Evolutionary conservation across 2,113 vertebrate species (phyloP).

Genomic region (Nycticebus coucang): DNA sequence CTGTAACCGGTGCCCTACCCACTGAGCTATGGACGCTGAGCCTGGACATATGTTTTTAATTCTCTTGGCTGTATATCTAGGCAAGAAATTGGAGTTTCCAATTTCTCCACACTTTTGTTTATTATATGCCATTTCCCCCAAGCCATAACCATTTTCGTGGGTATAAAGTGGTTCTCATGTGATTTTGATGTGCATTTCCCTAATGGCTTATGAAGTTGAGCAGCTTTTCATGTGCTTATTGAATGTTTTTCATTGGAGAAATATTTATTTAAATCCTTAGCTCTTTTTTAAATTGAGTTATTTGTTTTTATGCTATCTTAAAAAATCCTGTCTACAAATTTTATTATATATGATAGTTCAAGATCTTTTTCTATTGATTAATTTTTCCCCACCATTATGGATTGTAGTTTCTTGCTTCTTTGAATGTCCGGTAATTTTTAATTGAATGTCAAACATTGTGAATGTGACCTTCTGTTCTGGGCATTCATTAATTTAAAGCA

Average conservation of each 20-base stretch:
- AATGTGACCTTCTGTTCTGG: neutral
- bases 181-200: neutral
- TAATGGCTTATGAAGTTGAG: neutral
- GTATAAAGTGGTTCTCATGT: neutral
- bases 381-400: neutral
- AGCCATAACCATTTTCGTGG: neutral
- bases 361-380: neutral
- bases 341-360: neutral
- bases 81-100: neutral
- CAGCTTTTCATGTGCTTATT: neutral
- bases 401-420: neutral
- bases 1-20: too few species aligned
- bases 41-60: neutral
- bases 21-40: too few species aligned
- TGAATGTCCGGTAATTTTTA: neutral
- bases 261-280: neutral
- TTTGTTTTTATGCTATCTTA: neutral
- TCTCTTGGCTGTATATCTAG: neutral
- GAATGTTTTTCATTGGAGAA: neutral
- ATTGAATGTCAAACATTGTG: neutral
- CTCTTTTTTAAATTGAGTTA: neutral
- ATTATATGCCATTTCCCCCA: neutral
- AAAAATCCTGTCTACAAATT: neutral
- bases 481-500: constrained; percentile 6
- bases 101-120: neutral